Percentiles rank a stretch among this genome's conserved stretches.
phyloP scores from a whole-genome alignment of 2,888 invertebrate genomes.

The Sarcophaga rosellei region DNA sequence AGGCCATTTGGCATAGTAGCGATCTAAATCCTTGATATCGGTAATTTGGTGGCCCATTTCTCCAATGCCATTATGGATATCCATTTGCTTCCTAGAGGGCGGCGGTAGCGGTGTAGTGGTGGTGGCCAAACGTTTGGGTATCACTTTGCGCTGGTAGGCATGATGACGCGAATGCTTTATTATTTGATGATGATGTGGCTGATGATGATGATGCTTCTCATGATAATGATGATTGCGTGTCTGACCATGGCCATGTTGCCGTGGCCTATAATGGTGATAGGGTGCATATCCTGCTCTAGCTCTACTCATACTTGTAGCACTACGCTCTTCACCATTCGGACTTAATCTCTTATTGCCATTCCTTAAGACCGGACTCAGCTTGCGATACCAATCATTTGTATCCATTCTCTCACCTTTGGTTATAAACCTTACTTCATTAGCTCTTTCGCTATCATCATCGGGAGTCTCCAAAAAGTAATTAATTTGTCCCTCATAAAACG shows the following conservation, averaged over 20 bases:
- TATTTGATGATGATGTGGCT: conserved; percentile 57
- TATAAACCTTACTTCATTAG: conserved; percentile 62
- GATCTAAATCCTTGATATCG: conserved; percentile 77
- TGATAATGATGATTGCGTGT: conserved; percentile 53
- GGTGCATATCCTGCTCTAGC: conserved; percentile 54
- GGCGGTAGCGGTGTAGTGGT: conserved; percentile 63
- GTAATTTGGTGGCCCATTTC: conserved; percentile 77
- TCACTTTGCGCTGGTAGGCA: conserved; percentile 71
- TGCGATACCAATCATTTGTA: conserved; percentile 75
- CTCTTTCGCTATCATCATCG: conserved; percentile 68
- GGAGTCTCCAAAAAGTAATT: conserved; percentile 77
- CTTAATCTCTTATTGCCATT: conserved; percentile 72
- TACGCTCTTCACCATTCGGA: conserved; percentile 15
- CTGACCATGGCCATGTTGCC: conserved; percentile 38
- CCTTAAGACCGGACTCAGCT: conserved; percentile 74
- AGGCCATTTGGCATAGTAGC: conserved; percentile 80
- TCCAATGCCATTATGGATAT: conserved; percentile 54
- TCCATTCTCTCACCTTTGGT: conserved; percentile 68
- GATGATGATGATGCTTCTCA: conserved; percentile 56
- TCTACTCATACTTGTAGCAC: conserved; percentile 7
- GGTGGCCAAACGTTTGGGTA: conserved; percentile 36
- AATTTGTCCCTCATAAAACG: conserved; percentile 79
- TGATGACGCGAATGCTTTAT: conserved; percentile 49
- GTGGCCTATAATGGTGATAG: conserved; percentile 39
- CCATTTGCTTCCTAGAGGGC: conserved; percentile 50